phyloP scores from a whole-genome alignment of 2,888 invertebrate species.

The Scrobipalpa atriplicella region DNA sequence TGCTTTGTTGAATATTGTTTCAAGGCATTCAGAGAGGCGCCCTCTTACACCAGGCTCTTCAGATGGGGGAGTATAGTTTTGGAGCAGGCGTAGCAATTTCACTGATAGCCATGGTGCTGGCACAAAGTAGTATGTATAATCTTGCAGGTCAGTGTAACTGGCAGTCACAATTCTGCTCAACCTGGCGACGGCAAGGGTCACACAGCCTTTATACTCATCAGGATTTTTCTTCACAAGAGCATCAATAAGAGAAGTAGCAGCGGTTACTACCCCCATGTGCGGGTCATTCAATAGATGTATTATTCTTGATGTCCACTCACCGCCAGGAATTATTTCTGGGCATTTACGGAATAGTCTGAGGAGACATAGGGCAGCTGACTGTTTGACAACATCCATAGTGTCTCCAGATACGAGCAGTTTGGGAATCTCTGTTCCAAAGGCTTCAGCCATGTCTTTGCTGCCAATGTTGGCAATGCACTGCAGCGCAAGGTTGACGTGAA shows the following conservation, averaged over 20 bases:
- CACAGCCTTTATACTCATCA: constrained; percentile 99
- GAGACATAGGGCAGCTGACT: constrained; percentile 98
- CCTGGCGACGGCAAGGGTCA: constrained; percentile 98
- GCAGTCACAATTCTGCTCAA: constrained; percentile 99
- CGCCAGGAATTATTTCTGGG: constrained; percentile 97
- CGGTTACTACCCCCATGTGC: constrained; percentile 99
- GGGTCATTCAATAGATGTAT: constrained; percentile 99
- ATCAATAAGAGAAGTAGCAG: constrained; percentile 98
- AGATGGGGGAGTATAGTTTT: constrained; percentile 99
- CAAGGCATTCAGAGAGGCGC: constrained; percentile 97
- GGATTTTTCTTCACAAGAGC: constrained; percentile 99
- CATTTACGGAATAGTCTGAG: constrained; percentile 96
- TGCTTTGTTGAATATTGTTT: constrained; percentile 98
- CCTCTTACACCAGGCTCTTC: constrained; percentile 97
- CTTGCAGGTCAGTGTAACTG: constrained; percentile 99
- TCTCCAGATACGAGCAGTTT: constrained; percentile 99
- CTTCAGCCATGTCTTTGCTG: constrained; percentile 99
- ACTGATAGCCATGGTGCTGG: constrained; percentile 99
- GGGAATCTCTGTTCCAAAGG: constrained; percentile 98
- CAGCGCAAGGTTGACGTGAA: constrained; percentile 98
- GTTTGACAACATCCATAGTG: constrained; percentile 99
- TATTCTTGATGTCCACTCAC: constrained; percentile 99
- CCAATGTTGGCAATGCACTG: constrained; percentile 99
- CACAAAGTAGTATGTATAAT: constrained; percentile 99
- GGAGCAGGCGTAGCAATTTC: constrained; percentile 96